Conservation (phyloP, 2,113 vertebrate genomes). For the Leptocoma aspasia region DNA sequence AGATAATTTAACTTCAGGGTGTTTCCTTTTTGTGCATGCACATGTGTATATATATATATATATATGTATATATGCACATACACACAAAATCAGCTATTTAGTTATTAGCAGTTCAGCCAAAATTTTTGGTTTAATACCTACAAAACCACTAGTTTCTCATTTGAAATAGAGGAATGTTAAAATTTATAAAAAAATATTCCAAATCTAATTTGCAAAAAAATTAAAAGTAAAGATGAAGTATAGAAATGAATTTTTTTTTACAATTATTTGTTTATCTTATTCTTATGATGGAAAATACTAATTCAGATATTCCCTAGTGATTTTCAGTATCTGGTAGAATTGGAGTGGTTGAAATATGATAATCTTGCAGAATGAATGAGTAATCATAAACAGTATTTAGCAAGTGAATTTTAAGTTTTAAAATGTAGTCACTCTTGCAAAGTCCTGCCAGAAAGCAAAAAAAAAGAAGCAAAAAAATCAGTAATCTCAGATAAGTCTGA, state of each 20-base stretch:
- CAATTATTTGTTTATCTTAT: not conserved
- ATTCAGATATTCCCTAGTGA: conserved; percentile 21
- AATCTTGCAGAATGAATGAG: conserved; percentile 14
- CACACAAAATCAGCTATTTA: not conserved
- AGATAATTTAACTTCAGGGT: not conserved
- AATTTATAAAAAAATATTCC: not conserved
- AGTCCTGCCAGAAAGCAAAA: conserved; percentile 8
- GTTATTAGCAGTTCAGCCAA: not conserved
- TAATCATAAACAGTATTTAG: not conserved
- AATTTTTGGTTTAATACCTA: not conserved
- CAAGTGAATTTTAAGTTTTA: not conserved
- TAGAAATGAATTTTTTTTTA: not conserved
- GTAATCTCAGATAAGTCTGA: not conserved
- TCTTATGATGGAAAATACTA: conserved; percentile 4
- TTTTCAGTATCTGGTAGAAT: conserved; percentile 52
- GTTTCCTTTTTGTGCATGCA: not conserved
- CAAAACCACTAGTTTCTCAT: not conserved
- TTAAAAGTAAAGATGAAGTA: not conserved
- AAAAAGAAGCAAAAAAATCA: not conserved
- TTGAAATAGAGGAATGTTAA: not conserved
- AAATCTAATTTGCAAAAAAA: not conserved
- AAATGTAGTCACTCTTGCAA: not conserved
- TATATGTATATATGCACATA: not conserved
- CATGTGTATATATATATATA: rapidly evolving
- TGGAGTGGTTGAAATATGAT: not conserved